These are phyloP conservation scores for Pollenia amentaria DNA, from an alignment of 2,888 invertebrate species.

Conservation along the genomic window DNA sequence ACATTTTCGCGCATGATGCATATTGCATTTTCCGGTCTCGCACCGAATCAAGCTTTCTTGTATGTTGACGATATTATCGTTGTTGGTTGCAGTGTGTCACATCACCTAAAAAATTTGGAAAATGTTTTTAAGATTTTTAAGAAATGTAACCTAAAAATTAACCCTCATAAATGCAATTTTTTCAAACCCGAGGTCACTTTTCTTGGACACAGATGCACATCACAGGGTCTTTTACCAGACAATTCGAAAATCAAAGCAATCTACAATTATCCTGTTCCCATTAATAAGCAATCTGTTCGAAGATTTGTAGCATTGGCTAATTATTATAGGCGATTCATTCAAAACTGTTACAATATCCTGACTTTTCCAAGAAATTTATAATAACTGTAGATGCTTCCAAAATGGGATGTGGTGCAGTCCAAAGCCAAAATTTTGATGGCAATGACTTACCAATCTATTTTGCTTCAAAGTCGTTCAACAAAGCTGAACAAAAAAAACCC, in stretches of 20 bases:
- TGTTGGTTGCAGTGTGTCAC: constrained; percentile 38
- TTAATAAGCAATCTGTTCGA: constrained; percentile 5
- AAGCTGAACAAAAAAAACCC: neutral
- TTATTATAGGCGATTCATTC: no score
- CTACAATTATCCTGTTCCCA: neutral
- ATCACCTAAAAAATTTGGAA: constrained; percentile 56
- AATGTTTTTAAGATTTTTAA: constrained; percentile 55
- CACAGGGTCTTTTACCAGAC: constrained; percentile 22
- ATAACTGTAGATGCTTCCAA: constrained; percentile 62
- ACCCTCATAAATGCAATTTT: no score
- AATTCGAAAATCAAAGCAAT: neutral
- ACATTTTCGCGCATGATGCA: constrained; percentile 77
- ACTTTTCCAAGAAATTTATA: constrained; percentile 27
- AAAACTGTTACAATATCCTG: constrained; percentile 27
- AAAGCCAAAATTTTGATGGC: constrained; percentile 16
- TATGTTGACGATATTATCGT: constrained; percentile 76
- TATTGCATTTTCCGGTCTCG: constrained; percentile 74
- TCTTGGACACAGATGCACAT: constrained; percentile 57
- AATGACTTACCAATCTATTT: no score
- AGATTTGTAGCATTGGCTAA: no score
- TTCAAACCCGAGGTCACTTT: constrained; percentile 59
- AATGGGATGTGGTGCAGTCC: constrained; percentile 25
- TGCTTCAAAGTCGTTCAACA: constrained; percentile 3
- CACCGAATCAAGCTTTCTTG: constrained; percentile 58
- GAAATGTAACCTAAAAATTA: constrained; percentile 49